Evolutionary conservation across 2,797 vertebrate species (phyloP), one percentile per base, ranked within the genome.

Genomic region (Karalla daura): DNA sequence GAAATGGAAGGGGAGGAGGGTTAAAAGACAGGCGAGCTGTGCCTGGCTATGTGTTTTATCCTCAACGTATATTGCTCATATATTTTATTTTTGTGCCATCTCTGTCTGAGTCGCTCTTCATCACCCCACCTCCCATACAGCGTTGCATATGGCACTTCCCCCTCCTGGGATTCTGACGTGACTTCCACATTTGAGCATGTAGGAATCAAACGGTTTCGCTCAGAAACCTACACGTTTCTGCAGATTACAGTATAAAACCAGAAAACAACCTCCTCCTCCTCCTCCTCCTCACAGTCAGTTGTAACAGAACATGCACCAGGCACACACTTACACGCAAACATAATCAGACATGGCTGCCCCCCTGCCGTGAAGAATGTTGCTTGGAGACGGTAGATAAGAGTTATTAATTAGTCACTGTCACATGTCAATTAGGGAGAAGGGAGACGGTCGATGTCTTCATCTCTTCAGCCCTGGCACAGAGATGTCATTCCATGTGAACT

Each of bases 381-480:
- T 85, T 74, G 58, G 81, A 92, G 81, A 89, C 86, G 69, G 65
- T 53, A 72, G 79, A 87, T 90, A 80, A 81, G 71, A 88, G 72
- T 76, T 78, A 90, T 90, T 86, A 87, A 93, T 91, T 87, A 90
- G 89, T 82, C 86, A 84, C 84, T 88, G 90, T 93, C 84, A 85
- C 88, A 87, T 85, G 91, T 89, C 88, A 92, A 90, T 94, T 89
- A 90, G 81, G 58, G 10, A 65, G 64, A 73, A n/a, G 78, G 70
- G 75, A 64, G 88, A 54, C 43, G 75, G 53, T 74, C 25, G 33
- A 74, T 62, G 77, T 75, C 79, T 85, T 80, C 58, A 78, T 87
- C 59, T 70, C 40, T 62, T 45, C 30, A 18, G 30, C 65, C 44
- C 63, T 50, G 32, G 50, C 33, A 2, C 20, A 20, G 1, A 56